Evolutionary conservation across 2,888 invertebrate genomes (phyloP), one percentile per base, ranked within the genome.

Genomic region (Phrixothrix hirtus): DNA sequence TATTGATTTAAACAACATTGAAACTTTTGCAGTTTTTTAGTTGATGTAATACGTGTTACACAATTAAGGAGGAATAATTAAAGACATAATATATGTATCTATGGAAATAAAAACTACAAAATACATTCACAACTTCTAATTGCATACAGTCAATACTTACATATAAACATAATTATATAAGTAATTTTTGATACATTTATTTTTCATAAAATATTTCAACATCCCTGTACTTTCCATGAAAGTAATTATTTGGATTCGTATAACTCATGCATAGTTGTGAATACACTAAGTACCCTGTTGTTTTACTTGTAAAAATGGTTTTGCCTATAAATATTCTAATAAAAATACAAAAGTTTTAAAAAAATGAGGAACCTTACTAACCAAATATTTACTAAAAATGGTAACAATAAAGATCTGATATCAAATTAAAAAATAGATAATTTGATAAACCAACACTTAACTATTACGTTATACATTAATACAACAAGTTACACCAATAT

Each of bases 101-200:
- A n/a, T 2, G 13, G n/a, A 27, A 39, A 26, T 17, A 39, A 13
- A 29, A 10, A 32, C 13, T 13, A 48, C 38, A 16, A 31, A 25
- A 10, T 53, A 53, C 53, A 53, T 53, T 53, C 53, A 53, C 53
- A 53, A 53, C 53, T 53, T 42, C 46, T 53, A 53, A 53, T 53
- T 47, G 37, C 47, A 47, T 53, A 53, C 47, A 53, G 37, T 51
- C 44, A 44, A 30, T 14, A 41, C 37, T 41, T 53, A 52, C 52
- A 46, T 30, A 42, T 47, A 41, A 52, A 16, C 16, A 34, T 37
- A 52, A 42, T 46, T 32, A 34, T 42, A 48, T 48, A 48, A 38
- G 31, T 38, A 34, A 38, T 31, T 41, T n/a, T 52, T 10, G 30
- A 44, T 47, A 53, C 53, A 53, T 53, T 48, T 47, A 53, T 21